phyloP scores from a whole-genome alignment of 2,888 invertebrate genomes.

The Pseudoips prasinana region DNA sequence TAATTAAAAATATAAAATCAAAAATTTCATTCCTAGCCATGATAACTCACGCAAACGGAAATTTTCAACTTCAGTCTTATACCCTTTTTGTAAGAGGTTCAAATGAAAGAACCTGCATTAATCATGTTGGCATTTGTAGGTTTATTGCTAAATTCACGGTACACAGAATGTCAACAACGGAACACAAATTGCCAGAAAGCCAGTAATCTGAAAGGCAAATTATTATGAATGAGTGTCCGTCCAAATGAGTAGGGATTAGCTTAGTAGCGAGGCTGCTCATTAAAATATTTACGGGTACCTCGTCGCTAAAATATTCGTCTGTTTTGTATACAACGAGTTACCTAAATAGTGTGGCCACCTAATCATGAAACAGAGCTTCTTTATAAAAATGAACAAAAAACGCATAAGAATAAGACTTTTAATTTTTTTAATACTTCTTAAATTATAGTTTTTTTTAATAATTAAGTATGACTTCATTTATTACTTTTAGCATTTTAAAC shows the following conservation, averaged over 20 bases:
- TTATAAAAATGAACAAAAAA: no score
- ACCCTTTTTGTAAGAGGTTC: no score
- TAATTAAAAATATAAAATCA: no score
- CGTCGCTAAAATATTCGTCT: slow-evolving; percentile 37
- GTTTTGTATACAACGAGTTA: slow-evolving; percentile 26
- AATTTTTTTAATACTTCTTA: no score
- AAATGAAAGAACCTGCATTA: slow-evolving; percentile 4
- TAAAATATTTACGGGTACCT: slow-evolving; percentile 55
- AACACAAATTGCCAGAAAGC: slow-evolving; percentile 44
- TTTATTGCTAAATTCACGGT: slow-evolving; percentile 8
- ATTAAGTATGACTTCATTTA: no score
- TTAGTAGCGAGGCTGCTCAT: slow-evolving; percentile 46
- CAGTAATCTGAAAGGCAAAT: slow-evolving; percentile 49
- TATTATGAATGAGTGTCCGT: slow-evolving; percentile 47
- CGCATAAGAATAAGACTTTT: no score
- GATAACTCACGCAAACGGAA: no score
- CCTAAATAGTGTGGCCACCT: slow-evolving; percentile 1
- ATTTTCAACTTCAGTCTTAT: no score
- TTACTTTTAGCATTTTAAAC: no score
- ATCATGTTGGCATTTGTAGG: slow-evolving; percentile 8
- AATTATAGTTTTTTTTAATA: no score
- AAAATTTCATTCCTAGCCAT: no score
- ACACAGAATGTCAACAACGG: slow-evolving; percentile 19
- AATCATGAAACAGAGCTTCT: not conserved
- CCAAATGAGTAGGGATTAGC: slow-evolving; percentile 54